Base-by-base conservation (phyloP, 2,797 vertebrate species). In the Silurus aristotelis region DNA sequence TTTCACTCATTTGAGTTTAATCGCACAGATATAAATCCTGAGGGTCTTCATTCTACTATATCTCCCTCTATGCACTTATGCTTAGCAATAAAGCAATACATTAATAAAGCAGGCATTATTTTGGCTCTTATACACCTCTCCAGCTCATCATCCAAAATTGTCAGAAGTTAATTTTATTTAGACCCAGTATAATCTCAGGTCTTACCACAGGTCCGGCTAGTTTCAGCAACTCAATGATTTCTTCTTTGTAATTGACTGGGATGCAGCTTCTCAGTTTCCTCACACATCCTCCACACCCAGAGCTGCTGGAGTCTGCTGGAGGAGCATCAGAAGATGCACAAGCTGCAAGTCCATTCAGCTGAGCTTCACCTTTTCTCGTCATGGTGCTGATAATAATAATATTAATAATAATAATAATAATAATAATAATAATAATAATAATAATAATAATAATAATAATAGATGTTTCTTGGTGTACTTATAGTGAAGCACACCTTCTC, bases 201-300 rank as follows among this genome's bases (percentile, higher is more conserved):
- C 91, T 93, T 89, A 95, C 94, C 93, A 94, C 87, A 1, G 94
- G 94, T 89, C 91, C 93, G 0, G 91, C 89, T 84, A 95, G 89
- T 91, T 92, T 94, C n/a, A 93, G 70, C 87, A 93, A 27, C 78
- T 92, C 89, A 76, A 90, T 38, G 1, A 76, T 82, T 90, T 95
- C 93, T 84, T 89, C 90, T 89, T 91, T 92, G 89, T 93, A 94
- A 52, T 87, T 88, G 58, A 55, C 85, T 15, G 93, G 91, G 82
- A 93, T 83, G 85, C 88, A 85, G 71, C 70, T 80, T 38, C 72
- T 83, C 25, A 91, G 80, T 83, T 83, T 89, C 87, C 85, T 89
- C 84, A 88, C 80, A 89, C 90, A 93, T 78, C 85, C 84, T 85
- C 91, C 80, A 86, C 93, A 93, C 27, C 31, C 19, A 27, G 82